phyloP scores from a whole-genome alignment of 2,888 invertebrate species.

The Spodoptera exigua region DNA sequence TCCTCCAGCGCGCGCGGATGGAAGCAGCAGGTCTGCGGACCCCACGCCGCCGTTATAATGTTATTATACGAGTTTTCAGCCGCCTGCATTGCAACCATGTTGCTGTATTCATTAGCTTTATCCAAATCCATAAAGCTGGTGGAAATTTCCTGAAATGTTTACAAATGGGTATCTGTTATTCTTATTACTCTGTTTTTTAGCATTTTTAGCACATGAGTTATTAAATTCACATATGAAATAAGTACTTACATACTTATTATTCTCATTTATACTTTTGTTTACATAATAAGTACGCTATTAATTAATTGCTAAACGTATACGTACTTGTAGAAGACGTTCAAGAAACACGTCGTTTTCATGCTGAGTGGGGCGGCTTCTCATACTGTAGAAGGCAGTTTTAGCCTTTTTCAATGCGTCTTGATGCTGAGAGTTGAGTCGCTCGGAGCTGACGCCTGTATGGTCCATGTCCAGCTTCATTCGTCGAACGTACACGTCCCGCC shows the following conservation, averaged over 20 bases:
- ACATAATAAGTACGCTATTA: too few relatives aligned
- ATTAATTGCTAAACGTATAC: slow-evolving; percentile 4
- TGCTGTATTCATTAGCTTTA: slow-evolving; percentile 49
- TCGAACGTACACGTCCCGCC: slow-evolving; percentile 28
- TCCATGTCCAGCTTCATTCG: slow-evolving; percentile 21
- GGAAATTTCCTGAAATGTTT: slow-evolving; percentile 49
- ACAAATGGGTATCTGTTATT: too few relatives aligned
- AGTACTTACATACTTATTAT: neutral
- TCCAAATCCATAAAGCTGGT: slow-evolving; percentile 36
- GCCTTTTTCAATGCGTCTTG: slow-evolving; percentile 34
- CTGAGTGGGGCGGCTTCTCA: slow-evolving; percentile 26
- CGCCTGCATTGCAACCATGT: slow-evolving; percentile 44
- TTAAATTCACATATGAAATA: too few relatives aligned
- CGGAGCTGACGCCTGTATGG: slow-evolving; percentile 14
- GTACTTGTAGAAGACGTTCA: slow-evolving; percentile 36
- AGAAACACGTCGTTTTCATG: slow-evolving; percentile 35
- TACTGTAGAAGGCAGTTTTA: slow-evolving; percentile 24
- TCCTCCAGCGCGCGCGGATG: slow-evolving; percentile 41
- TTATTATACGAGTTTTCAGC: slow-evolving; percentile 52
- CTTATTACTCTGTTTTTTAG: too few relatives aligned
- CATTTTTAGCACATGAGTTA: too few relatives aligned
- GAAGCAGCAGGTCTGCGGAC: slow-evolving; percentile 49
- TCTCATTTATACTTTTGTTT: too few relatives aligned
- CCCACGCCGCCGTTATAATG: slow-evolving; percentile 47
- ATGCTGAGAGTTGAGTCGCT: slow-evolving; percentile 47